phyloP scores from a whole-genome alignment of 2,888 invertebrate species.

The Smittia sp. region DNA sequence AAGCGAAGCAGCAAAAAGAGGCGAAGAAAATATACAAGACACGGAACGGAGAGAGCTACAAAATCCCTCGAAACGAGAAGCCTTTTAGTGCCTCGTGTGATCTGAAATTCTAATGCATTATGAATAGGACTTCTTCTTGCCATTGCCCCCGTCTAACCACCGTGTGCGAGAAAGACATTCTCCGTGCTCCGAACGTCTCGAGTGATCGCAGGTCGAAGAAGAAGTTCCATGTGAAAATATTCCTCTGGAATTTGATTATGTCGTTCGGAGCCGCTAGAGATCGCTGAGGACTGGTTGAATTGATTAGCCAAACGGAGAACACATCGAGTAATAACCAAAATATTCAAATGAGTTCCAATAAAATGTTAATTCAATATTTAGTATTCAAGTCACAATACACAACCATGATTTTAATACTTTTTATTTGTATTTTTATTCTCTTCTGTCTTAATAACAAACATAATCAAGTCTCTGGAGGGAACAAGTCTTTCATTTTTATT shows the following conservation, averaged over 20 bases:
- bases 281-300: conserved; percentile 13
- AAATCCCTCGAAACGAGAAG: conserved; percentile 8
- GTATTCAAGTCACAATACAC: conserved; percentile 33
- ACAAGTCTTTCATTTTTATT: conserved; percentile 31
- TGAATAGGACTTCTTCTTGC: conserved; percentile 28
- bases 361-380: conserved; percentile 39
- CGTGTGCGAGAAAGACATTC: conserved; percentile 29
- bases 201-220: background rate
- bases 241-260: conserved; percentile 35
- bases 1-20: conserved; percentile 2
- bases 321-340: conserved; percentile 27
- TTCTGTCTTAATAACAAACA: conserved; percentile 7
- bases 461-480: conserved; percentile 8
- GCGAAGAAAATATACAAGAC: conserved; percentile 9
- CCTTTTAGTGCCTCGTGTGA: conserved; percentile 25
- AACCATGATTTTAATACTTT: conserved; percentile 3
- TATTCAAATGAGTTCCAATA: conserved; percentile 39
- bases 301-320: conserved; percentile 23
- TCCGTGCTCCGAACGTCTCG: background rate
- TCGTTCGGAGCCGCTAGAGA: conserved; percentile 7
- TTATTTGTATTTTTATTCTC: background rate
- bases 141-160: conserved; percentile 20
- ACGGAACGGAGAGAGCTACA: background rate
- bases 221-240: conserved; percentile 36
- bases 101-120: conserved; percentile 33